Evolutionary conservation across 2,797 vertebrate genomes (phyloP), one percentile per base, ranked within the genome.

Genomic region (Rhabdophis nuchalis): DNA sequence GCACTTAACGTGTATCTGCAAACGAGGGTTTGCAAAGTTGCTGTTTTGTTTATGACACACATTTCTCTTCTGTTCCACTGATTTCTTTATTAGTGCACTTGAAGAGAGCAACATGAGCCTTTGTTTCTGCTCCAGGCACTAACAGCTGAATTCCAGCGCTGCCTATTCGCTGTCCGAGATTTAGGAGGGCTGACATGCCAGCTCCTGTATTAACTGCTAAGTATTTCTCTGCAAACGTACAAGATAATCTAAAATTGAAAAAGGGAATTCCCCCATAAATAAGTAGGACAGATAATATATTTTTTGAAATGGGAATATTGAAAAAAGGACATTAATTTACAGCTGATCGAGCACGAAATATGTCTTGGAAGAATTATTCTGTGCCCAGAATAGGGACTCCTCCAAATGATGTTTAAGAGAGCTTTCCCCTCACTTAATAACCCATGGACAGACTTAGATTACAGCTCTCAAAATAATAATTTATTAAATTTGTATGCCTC

Each of bases 1-100:
- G 90, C 88, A 46, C 93, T 96, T 95, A 94, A 95, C 96, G 96
- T 93, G 94, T 94, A 95, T 96, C 96, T 95, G 96, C 96, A 95
- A 97, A 92, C 95, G 92, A 95, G 96, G 94, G 94, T 95, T 96
- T 93, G 68, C 20, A 95, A 93, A 0, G 0, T 87, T 93, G 94
- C 95, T 96, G 94, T 92, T 94, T 95, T 96, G 96, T 96, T 97
- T 96, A 95, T 97, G 96, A 96, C 94, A 96, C 93, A 94, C 96
- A 95, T 68, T 56, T 96, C 94, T 96, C 96, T 96, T 97, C 96
- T 32, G 0, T 96, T 94, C 94, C 94, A 96, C 86, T 96, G 96
- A 96, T 94, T 97, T 96, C 95, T 95, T 94, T 95, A 96, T 96
- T 95, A 96, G 93, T 0, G 1, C 29, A 1, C 94, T 96, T 95